Evolutionary conservation across 2,888 invertebrate genomes (phyloP).

Genomic region (Epistrophe eligans): DNA sequence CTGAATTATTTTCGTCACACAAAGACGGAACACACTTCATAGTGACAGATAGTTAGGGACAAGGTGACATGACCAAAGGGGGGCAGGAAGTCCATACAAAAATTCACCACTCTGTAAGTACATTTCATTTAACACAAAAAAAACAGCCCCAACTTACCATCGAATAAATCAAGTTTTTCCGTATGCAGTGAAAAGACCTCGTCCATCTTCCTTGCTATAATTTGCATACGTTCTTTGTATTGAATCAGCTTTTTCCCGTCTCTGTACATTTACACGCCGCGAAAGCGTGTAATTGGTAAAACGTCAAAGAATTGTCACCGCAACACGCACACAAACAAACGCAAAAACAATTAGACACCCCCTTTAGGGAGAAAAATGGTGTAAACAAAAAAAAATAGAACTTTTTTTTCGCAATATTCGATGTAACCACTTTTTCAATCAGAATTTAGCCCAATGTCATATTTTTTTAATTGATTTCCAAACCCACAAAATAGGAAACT

Average conservation of each 20-base stretch:
- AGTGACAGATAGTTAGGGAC: not conserved
- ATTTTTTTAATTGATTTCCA: not conserved
- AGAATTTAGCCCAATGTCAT: slow-evolving; percentile 29
- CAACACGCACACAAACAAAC: slow-evolving; percentile 13
- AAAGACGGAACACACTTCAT: not conserved
- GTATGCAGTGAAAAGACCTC: slow-evolving; percentile 83
- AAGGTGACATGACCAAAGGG: not conserved
- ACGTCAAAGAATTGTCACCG: slow-evolving; percentile 68
- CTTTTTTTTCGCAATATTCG: slow-evolving; percentile 51
- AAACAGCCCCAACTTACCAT: slow-evolving; percentile 79
- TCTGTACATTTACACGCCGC: slow-evolving; percentile 59
- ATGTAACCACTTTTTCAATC: slow-evolving; percentile 57
- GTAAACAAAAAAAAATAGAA: slow-evolving; percentile 67
- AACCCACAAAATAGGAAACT: slow-evolving; percentile 16
- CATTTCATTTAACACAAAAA: not conserved
- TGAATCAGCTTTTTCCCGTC: slow-evolving; percentile 38
- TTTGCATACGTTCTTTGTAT: slow-evolving; percentile 70
- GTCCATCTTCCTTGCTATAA: slow-evolving; percentile 79
- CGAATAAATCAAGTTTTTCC: slow-evolving; percentile 82
- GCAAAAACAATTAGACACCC: slow-evolving; percentile 42
- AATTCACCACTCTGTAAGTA: not conserved
- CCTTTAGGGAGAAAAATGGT: slow-evolving; percentile 62
- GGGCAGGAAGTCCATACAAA: not conserved
- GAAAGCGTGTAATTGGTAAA: slow-evolving; percentile 65
- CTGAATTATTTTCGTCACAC: slow-evolving; percentile 22